Evolutionary conservation across 2,888 invertebrate genomes (phyloP).

Genomic region (Mechanitis messenoides): DNA sequence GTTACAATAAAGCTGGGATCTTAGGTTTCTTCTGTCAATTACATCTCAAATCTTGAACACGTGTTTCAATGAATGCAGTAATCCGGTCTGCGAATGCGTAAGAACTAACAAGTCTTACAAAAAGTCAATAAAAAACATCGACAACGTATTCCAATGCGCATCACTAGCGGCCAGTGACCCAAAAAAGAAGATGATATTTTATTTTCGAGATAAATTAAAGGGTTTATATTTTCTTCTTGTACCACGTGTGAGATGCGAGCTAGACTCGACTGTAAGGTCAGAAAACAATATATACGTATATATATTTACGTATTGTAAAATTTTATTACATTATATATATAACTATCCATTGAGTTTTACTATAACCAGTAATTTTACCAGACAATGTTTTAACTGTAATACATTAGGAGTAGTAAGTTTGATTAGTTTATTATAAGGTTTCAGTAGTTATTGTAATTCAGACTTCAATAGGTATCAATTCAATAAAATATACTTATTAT

Average conservation of each 20-base stretch:
- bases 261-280: slow-evolving; percentile 55
- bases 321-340: not conserved
- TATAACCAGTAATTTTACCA: no score
- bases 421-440: no score
- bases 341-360: not conserved
- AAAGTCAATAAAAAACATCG: slow-evolving; percentile 37
- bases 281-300: slow-evolving; percentile 34
- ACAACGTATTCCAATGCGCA: slow-evolving; percentile 46
- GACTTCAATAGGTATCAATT: not conserved
- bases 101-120: slow-evolving; percentile 18
- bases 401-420: no score
- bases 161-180: slow-evolving; percentile 68
- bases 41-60: slow-evolving; percentile 10
- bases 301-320: not conserved
- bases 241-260: slow-evolving; percentile 62
- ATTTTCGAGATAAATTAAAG: slow-evolving; percentile 75
- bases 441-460: no score
- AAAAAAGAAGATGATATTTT: slow-evolving; percentile 70
- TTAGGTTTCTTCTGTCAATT: slow-evolving; percentile 11
- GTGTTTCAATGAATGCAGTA: slow-evolving; percentile 13
- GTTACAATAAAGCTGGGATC: not conserved
- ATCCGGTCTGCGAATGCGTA: slow-evolving; percentile 2
- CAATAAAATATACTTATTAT: not conserved
- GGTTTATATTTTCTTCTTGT: slow-evolving; percentile 68
- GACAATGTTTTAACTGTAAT: no score